phyloP scores from a whole-genome alignment of 92 coral and sea anemone species.

The Muricea muricata region DNA sequence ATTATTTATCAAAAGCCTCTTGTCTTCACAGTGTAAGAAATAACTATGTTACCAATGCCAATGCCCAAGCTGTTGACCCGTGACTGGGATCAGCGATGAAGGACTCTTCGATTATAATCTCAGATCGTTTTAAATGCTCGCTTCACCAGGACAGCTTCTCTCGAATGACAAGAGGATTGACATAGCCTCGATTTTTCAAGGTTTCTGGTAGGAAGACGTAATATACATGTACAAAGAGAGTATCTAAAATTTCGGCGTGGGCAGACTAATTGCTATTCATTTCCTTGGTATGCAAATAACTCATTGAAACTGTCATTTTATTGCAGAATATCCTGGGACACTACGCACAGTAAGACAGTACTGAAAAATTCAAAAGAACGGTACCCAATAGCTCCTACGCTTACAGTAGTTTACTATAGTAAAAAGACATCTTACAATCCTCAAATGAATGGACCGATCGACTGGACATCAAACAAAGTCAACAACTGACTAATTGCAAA shows the following conservation, averaged over 20 bases:
- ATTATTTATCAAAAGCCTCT: not conserved
- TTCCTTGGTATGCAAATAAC: constrained; percentile 15
- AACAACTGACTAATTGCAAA: constrained; percentile 20
- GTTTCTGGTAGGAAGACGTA: not conserved
- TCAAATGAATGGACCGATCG: not conserved
- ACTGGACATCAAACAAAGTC: not conserved
- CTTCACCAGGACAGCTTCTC: not conserved
- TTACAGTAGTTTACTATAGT: not conserved
- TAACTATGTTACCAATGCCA: not conserved
- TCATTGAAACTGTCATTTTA: constrained; percentile 5
- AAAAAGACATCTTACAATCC: not conserved
- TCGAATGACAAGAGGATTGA: not conserved
- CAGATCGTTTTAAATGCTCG: not conserved
- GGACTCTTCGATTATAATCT: not conserved
- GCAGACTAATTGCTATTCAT: constrained; percentile 10
- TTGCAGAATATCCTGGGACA: not conserved
- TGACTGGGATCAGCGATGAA: not conserved
- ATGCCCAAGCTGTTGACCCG: not conserved
- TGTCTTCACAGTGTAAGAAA: not conserved
- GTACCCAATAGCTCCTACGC: not conserved
- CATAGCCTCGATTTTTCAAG: not conserved
- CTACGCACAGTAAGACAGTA: not conserved
- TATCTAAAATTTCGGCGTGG: not conserved
- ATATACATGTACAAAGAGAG: not conserved
- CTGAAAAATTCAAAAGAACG: not conserved